phyloP scores from a whole-genome alignment of 2,113 vertebrate genomes.

The Mionectes macconnelli region DNA sequence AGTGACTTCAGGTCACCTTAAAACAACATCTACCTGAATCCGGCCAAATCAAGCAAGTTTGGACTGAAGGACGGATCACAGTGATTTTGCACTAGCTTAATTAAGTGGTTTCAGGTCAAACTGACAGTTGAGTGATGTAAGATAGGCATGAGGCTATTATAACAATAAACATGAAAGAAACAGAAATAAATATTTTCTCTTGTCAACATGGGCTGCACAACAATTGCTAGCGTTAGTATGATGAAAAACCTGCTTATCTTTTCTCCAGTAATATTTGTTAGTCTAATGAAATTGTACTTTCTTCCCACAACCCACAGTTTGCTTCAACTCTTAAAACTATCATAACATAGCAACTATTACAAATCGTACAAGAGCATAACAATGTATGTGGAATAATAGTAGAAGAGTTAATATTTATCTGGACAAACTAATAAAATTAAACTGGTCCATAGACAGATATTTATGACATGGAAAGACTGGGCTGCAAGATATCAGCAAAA shows the following conservation, averaged over 20 bases:
- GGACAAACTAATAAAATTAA: not conserved
- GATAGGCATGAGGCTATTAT: not conserved
- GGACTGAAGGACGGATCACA: not conserved
- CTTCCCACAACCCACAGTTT: not conserved
- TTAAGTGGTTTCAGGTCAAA: not conserved
- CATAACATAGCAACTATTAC: not conserved
- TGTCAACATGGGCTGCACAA: not conserved
- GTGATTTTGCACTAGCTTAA: not conserved
- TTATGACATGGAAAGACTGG: not conserved
- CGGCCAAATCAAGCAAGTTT: not conserved
- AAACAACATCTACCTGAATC: not conserved
- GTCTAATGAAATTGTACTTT: not conserved
- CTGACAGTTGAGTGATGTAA: not conserved
- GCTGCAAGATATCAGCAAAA: not conserved
- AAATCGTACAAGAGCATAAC: not conserved
- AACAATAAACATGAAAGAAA: not conserved
- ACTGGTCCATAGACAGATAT: not conserved
- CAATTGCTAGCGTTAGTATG: not conserved
- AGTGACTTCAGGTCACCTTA: not conserved
- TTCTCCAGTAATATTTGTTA: not conserved
- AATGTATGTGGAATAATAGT: not conserved
- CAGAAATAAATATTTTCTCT: not conserved
- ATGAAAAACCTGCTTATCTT: not conserved
- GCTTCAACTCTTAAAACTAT: not conserved
- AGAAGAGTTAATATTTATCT: not conserved